Evolutionary conservation across 2,113 vertebrate species (phyloP).

Genomic region (Syngnathus typhle): DNA sequence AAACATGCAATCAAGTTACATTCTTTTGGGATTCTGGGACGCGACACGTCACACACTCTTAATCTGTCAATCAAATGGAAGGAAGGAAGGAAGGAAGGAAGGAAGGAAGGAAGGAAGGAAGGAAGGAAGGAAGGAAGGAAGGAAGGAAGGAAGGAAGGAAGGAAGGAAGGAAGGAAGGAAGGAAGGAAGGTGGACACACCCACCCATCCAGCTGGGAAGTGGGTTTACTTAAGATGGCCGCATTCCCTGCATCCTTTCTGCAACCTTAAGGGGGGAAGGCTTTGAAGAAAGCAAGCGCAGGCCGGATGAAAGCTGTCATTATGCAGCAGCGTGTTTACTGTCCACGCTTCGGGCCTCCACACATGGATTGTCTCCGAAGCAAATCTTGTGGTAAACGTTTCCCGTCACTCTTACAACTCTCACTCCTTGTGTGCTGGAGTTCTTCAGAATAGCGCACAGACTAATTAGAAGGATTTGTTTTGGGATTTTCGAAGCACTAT

Average conservation of each 20-base stretch:
- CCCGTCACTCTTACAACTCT: neutral
- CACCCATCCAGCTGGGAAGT: no score
- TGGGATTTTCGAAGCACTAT: neutral
- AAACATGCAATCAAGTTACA: slow-evolving; percentile 26
- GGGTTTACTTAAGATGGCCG: no score
- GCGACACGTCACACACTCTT: slow-evolving; percentile 30
- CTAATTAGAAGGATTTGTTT: slow-evolving; percentile 9
- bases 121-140: slow-evolving; percentile 11
- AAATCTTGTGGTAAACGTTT: slow-evolving; percentile 11
- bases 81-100: no score
- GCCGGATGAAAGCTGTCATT: slow-evolving; percentile 61
- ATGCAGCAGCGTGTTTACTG: slow-evolving; percentile 54
- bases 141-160: slow-evolving; percentile 2
- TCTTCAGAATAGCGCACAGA: neutral
- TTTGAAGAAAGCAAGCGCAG: slow-evolving; percentile 61
- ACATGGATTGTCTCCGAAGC: slow-evolving; percentile 27
- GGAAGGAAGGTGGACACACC: no score
- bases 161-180: no score
- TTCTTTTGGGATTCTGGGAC: slow-evolving; percentile 30
- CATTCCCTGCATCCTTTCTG: slow-evolving; percentile 57
- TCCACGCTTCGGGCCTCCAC: slow-evolving; percentile 22
- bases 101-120: no score
- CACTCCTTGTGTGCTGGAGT: neutral
- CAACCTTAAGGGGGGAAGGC: slow-evolving; percentile 54
- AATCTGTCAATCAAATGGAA: slow-evolving; percentile 35